phyloP scores from a whole-genome alignment of 1,140 invertebrate genomes.

The Drosophila asahinai region DNA sequence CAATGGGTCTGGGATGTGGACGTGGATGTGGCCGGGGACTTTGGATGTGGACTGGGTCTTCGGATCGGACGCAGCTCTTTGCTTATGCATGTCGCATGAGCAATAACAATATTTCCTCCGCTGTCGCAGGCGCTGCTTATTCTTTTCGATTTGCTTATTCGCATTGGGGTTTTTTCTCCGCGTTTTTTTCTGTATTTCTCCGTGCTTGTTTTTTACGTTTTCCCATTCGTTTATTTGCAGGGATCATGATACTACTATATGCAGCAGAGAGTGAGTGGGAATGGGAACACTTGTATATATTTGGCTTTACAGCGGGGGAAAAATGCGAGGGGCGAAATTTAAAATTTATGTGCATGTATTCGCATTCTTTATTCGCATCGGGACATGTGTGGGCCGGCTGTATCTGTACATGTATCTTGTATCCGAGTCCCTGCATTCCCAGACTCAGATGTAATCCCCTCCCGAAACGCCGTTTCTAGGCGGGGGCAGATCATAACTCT shows the following conservation, averaged over 20 bases:
- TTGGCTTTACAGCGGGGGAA: conserved; percentile 31
- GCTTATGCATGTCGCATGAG: conserved; percentile 80
- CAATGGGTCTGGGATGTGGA: conserved; percentile 15
- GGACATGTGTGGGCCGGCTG: conserved; percentile 42
- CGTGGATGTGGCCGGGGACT: not conserved
- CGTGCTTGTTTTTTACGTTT: conserved; percentile 51
- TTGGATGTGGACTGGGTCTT: conserved; percentile 2
- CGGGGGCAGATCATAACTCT: conserved; percentile 56
- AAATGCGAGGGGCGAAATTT: conserved; percentile 53
- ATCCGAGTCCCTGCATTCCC: conserved; percentile 31
- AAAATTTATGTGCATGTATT: conserved; percentile 68
- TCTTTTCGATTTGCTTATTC: conserved; percentile 74
- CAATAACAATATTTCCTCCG: conserved; percentile 75
- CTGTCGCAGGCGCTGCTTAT: conserved; percentile 56
- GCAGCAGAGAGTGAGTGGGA: conserved; percentile 31
- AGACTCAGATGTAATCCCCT: conserved; percentile 14
- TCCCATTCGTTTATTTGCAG: conserved; percentile 58
- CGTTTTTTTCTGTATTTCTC: conserved; percentile 24
- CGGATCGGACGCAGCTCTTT: conserved; percentile 48
- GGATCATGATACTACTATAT: conserved; percentile 47
- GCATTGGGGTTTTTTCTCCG: conserved; percentile 41
- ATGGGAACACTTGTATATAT: conserved; percentile 54
- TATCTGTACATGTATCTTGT: conserved; percentile 30
- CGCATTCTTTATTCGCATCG: conserved; percentile 47
- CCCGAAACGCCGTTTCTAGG: conserved; percentile 33